A percentile compares a stretch with the other conserved stretches of the same genome.
Evolutionary conservation across 1,140 invertebrate genomes (phyloP).

Genomic region (Brachionus sp.): DNA sequence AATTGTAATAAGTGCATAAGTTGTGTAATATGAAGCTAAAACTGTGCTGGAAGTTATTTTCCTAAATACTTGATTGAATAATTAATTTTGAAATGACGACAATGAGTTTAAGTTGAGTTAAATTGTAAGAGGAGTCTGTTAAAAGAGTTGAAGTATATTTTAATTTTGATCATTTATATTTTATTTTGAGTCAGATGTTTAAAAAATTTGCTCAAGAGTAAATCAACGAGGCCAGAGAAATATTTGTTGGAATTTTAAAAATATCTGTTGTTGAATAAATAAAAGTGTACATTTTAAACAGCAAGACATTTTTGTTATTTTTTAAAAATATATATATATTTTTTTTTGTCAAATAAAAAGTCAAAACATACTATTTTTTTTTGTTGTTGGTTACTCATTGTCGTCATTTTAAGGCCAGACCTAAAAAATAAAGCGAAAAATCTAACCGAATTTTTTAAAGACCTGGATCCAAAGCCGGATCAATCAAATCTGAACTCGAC

Average conservation of each 20-base stretch:
- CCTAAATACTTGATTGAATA: too few species aligned
- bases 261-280: background rate
- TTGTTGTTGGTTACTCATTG: constrained; percentile 6
- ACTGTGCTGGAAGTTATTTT: too few species aligned
- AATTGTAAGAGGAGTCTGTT: constrained; percentile 36
- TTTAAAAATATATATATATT: background rate
- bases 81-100: background rate
- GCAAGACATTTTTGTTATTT: constrained; percentile 4
- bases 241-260: background rate
- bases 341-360: background rate
- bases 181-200: background rate
- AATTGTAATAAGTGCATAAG: too few species aligned
- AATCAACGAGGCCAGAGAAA: background rate
- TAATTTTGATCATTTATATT: background rate
- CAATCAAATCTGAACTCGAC: background rate
- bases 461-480: background rate
- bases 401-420: background rate
- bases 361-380: background rate
- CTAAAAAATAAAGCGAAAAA: background rate
- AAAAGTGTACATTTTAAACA: background rate
- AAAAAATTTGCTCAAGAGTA: background rate
- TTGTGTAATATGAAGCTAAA: too few species aligned
- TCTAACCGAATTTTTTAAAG: constrained; percentile 9
- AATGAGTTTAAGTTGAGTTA: background rate
- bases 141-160: background rate